Percentiles rank a stretch among this genome's conserved stretches.
These are phyloP conservation scores for Myotis planiceps DNA, from an alignment of 2,797 vertebrate genomes.

Conservation along the genomic window DNA sequence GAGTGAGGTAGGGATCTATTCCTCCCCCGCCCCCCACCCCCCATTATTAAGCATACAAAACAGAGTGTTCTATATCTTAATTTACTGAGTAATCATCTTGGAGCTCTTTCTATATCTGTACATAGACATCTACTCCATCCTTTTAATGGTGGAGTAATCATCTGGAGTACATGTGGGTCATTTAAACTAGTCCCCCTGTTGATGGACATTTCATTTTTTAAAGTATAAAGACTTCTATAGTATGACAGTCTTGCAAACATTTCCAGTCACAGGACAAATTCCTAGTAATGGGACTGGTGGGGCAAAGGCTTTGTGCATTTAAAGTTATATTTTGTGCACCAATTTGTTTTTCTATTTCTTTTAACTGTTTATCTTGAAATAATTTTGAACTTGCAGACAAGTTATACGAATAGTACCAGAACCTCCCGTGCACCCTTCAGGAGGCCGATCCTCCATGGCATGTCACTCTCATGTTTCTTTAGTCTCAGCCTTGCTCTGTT, in stretches of 20 bases:
- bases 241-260: background rate
- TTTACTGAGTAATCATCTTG: background rate
- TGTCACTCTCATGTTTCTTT: background rate
- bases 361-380: background rate
- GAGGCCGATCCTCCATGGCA: fast-evolving
- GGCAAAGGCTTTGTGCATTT: background rate
- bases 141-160: background rate
- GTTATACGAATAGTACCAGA: background rate
- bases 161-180: background rate
- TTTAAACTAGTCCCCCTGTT: background rate
- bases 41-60: background rate
- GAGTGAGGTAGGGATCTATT: background rate
- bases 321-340: background rate
- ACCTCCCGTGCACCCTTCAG: background rate
- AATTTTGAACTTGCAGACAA: background rate
- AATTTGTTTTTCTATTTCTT: background rate
- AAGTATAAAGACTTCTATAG: background rate
- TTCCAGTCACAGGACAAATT: background rate
- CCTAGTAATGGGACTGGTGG: background rate
- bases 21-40: background rate
- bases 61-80: background rate
- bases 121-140: background rate
- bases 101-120: background rate
- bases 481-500: background rate
- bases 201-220: background rate